Conservation (phyloP, 2,113 vertebrate genomes). For the Bambusicola thoracicus region DNA sequence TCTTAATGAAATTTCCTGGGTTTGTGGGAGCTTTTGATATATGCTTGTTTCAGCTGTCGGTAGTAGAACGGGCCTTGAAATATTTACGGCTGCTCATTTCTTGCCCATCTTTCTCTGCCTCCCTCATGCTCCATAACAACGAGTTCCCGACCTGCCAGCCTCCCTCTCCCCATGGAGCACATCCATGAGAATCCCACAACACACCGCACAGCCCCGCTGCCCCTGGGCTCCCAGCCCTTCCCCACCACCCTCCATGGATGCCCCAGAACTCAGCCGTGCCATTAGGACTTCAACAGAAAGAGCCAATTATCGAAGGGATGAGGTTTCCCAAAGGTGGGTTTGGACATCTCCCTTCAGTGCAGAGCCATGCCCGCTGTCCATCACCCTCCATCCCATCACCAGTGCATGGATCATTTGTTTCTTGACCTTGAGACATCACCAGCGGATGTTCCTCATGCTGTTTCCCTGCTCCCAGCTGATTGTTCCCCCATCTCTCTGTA, state of each 20-base stretch:
- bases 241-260: background rate
- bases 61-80: background rate
- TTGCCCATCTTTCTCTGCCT: background rate
- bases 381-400: background rate
- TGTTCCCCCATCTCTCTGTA: background rate
- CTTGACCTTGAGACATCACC: constrained; percentile 20
- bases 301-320: background rate
- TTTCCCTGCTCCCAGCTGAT: background rate
- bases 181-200: background rate
- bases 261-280: background rate
- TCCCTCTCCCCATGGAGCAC: background rate
- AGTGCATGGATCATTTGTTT: constrained; percentile 1
- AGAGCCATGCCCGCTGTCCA: background rate
- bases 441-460: background rate
- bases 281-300: background rate
- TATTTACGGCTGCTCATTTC: constrained; percentile 30
- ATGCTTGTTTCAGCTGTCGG: background rate
- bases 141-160: background rate
- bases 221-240: background rate
- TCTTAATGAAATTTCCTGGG: constrained; percentile 67
- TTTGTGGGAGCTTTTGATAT: constrained; percentile 56
- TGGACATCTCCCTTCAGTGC: background rate
- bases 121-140: background rate
- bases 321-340: background rate
- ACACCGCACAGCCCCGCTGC: accelerated